phyloP scores from a whole-genome alignment of 2,113 vertebrate species.

The Megalops atlanticus region DNA sequence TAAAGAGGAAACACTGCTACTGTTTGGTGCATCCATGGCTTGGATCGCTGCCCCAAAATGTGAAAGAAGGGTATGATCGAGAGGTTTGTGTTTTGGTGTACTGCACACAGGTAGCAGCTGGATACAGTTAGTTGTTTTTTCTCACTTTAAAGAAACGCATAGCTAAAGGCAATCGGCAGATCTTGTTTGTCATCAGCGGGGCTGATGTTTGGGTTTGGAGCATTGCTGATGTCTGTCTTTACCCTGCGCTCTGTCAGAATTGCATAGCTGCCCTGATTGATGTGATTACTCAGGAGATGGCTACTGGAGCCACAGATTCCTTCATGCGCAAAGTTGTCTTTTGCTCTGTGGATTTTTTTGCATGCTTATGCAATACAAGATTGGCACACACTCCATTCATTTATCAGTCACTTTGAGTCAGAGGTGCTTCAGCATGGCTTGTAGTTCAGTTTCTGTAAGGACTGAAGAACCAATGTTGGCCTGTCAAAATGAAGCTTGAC shows the following conservation, averaged over 20 bases:
- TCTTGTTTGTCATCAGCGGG: not conserved
- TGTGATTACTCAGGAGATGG: not conserved
- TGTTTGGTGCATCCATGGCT: not conserved
- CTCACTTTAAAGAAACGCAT: not conserved
- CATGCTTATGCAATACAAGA: not conserved
- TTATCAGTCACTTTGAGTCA: not conserved
- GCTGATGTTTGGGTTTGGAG: slow-evolving; percentile 43
- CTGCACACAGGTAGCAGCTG: not conserved
- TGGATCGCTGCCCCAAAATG: slow-evolving; percentile 3
- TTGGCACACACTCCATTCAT: not conserved
- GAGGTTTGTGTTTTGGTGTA: not conserved
- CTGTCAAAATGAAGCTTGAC: not conserved
- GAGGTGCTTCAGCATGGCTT: not conserved
- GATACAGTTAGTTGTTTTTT: not conserved
- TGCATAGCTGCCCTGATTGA: not conserved
- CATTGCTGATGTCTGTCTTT: not conserved
- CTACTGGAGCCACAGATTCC: not conserved
- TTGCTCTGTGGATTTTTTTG: not conserved
- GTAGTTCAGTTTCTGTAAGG: not conserved
- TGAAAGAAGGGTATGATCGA: not conserved
- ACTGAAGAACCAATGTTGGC: not conserved
- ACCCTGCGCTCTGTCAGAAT: not conserved
- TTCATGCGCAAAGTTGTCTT: not conserved
- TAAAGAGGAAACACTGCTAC: not conserved
- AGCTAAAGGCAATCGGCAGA: not conserved